Evolutionary conservation across 2,797 vertebrate genomes (phyloP).

Genomic region (Podargus strigoides): DNA sequence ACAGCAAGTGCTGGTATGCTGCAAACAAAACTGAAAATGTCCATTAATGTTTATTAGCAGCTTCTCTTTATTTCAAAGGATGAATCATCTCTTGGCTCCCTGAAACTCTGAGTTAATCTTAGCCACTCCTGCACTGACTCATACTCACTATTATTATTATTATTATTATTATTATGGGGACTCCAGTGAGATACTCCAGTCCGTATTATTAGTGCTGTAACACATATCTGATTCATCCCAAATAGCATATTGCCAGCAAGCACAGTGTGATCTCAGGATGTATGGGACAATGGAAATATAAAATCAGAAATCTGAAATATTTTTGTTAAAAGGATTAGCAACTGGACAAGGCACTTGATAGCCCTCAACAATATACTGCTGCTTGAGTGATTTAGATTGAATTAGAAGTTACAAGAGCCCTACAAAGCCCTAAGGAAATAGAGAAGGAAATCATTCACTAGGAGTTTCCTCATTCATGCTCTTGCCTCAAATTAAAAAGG

Average conservation of each 20-base stretch:
- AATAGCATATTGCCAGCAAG: background rate
- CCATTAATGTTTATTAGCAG: conserved; percentile 27
- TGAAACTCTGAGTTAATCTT: conserved; percentile 50
- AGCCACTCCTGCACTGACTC: conserved; percentile 56
- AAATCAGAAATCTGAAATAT: background rate
- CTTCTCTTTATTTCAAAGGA: conserved; percentile 19
- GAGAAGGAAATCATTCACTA: background rate
- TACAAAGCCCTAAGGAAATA: background rate
- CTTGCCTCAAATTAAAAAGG: background rate
- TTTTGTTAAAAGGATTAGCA: background rate
- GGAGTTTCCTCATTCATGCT: background rate
- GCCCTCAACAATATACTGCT: background rate
- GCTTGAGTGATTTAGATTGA: background rate
- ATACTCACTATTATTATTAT: background rate
- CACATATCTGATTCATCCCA: background rate
- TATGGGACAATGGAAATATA: background rate
- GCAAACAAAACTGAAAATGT: conserved; percentile 16
- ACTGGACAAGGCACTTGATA: background rate
- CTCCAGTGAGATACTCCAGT: background rate
- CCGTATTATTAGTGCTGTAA: background rate
- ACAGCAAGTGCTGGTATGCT: background rate
- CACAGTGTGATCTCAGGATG: background rate
- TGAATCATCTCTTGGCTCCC: conserved; percentile 59
- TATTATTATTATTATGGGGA: background rate
- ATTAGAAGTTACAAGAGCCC: background rate